phyloP scores from a whole-genome alignment of 2,888 invertebrate species.

The Blomia tropicalis region DNA sequence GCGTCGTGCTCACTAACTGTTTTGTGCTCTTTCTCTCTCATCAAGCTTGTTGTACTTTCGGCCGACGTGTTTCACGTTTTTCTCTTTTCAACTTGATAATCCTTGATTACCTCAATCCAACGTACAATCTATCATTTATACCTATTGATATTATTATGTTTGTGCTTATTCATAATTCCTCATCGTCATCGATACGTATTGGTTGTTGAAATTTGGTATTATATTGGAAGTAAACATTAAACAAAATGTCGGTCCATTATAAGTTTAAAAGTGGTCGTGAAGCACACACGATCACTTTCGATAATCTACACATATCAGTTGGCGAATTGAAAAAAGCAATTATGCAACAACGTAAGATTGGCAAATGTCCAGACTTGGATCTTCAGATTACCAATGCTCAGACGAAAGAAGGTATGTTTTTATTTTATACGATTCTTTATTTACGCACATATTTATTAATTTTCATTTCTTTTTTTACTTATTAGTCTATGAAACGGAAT shows the following conservation, averaged over 20 bases:
- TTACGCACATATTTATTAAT: slow-evolving; percentile 23
- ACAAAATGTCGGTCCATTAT: slow-evolving; percentile 95
- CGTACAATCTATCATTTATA: too few relatives aligned
- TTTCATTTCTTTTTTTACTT: slow-evolving; percentile 31
- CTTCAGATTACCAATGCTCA: slow-evolving; percentile 90
- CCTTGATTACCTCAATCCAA: too few relatives aligned
- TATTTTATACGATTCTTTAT: not conserved
- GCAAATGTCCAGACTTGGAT: slow-evolving; percentile 85
- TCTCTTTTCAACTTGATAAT: too few relatives aligned
- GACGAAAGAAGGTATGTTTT: slow-evolving; percentile 70
- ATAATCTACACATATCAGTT: slow-evolving; percentile 88
- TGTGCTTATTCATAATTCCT: too few relatives aligned
- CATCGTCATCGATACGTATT: too few relatives aligned
- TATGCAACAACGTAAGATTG: slow-evolving; percentile 81
- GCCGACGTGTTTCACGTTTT: too few relatives aligned
- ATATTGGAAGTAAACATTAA: too few relatives aligned
- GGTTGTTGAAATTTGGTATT: too few relatives aligned
- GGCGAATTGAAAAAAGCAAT: slow-evolving; percentile 87
- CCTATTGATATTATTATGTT: too few relatives aligned
- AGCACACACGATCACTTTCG: slow-evolving; percentile 88
- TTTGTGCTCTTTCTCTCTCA: too few relatives aligned
- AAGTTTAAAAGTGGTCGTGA: slow-evolving; percentile 93
- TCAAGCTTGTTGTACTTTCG: too few relatives aligned
- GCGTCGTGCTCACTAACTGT: too few relatives aligned
- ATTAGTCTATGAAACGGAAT: slow-evolving; percentile 76